phyloP scores from a whole-genome alignment of 1,140 invertebrate species.

The Drosophila watanabei region DNA sequence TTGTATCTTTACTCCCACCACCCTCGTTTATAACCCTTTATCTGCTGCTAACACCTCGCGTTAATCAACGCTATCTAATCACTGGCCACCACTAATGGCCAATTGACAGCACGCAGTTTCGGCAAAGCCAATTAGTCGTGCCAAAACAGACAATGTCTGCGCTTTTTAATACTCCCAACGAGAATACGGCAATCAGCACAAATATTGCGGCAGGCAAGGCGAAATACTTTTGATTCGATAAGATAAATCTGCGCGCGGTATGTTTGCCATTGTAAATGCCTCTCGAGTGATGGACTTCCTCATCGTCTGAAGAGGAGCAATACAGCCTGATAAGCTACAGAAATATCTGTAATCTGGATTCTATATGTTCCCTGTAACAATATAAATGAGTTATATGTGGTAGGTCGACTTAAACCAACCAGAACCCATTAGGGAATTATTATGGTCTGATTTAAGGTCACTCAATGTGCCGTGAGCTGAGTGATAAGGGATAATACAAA shows the following conservation, averaged over 20 bases:
- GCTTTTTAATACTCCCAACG: conserved; percentile 6
- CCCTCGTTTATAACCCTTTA: conserved; percentile 2
- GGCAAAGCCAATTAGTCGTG: conserved; percentile 40
- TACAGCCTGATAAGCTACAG: conserved; percentile 22
- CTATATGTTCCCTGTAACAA: conserved; percentile 3
- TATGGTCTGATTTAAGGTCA: conserved; percentile 1
- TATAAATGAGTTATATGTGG: conserved; percentile 19
- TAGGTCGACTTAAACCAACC: conserved; percentile 24
- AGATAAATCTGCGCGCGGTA: conserved; percentile 44
- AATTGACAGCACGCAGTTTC: conserved; percentile 37
- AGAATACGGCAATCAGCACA: conserved; percentile 13
- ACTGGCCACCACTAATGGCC: conserved; percentile 26
- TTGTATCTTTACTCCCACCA: neutral
- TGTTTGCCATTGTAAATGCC: conserved; percentile 33
- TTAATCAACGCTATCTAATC: conserved; percentile 44
- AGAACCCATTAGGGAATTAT: conserved; percentile 11
- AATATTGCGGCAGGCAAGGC: conserved; percentile 40
- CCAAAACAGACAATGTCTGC: neutral
- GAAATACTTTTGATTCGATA: conserved; percentile 48
- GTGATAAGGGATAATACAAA: conserved; percentile 16
- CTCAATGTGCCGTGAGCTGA: neutral
- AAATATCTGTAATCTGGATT: conserved; percentile 17
- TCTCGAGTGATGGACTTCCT: conserved; percentile 18
- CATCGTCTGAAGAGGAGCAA: neutral
- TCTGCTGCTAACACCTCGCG: conserved; percentile 31